Evolutionary conservation across 2,797 vertebrate species (phyloP).

Genomic region (Chanos chanos): DNA sequence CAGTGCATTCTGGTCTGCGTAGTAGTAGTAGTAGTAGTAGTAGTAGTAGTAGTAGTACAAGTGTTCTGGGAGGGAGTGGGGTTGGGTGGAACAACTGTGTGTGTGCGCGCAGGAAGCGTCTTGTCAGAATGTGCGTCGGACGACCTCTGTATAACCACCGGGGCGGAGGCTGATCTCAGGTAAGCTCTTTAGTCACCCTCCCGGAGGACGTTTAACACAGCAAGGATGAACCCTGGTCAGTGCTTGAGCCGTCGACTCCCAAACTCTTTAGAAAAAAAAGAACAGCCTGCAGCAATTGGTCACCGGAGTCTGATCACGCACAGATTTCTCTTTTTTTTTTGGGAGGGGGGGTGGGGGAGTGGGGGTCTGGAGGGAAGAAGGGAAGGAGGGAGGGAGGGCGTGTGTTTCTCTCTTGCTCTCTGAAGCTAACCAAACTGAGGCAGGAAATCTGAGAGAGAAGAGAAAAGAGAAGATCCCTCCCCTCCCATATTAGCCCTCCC

Average conservation of each 20-base stretch:
- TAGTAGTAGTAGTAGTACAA: constrained; percentile 47
- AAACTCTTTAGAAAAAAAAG: constrained; percentile 78
- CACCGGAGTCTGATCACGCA: constrained; percentile 55
- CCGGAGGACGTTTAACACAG: constrained; percentile 74
- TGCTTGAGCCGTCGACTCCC: constrained; percentile 70
- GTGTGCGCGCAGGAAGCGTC: constrained; percentile 67
- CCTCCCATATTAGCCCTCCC: not conserved
- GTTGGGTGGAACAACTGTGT: constrained; percentile 63
- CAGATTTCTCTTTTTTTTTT: constrained; percentile 32
- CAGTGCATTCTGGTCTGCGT: constrained; percentile 69
- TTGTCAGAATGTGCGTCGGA: constrained; percentile 72
- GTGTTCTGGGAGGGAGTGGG: constrained; percentile 43
- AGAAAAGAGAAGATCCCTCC: constrained; percentile 36
- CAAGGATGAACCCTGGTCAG: constrained; percentile 77
- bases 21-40: constrained; percentile 56
- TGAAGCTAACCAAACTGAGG: constrained; percentile 59
- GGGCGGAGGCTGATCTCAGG: constrained; percentile 77
- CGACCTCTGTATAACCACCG: constrained; percentile 74
- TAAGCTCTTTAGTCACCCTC: constrained; percentile 77
- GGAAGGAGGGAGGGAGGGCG: constrained; percentile 24
- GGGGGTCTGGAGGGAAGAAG: no score
- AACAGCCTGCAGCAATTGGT: constrained; percentile 65
- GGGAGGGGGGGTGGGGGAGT: constrained; percentile 17
- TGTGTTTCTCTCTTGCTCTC: constrained; percentile 25
- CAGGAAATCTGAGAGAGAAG: constrained; percentile 51